These are phyloP conservation scores for Trachelus iudaicus DNA, from an alignment of 2,888 invertebrate genomes.

Conservation along the genomic window DNA sequence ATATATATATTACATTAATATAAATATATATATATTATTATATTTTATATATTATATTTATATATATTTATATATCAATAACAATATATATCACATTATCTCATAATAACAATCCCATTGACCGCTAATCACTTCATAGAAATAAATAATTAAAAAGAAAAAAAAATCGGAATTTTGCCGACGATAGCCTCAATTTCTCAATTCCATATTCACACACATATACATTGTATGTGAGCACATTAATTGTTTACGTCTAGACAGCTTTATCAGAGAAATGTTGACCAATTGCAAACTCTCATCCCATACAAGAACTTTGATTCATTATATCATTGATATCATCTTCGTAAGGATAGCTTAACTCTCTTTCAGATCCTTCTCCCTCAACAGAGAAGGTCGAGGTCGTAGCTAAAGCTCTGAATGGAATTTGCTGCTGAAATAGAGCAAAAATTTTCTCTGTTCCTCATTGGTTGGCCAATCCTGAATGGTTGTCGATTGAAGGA, in stretches of 20 bases:
- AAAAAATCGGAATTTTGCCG: neutral
- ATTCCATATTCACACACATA: neutral
- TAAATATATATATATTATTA: neutral
- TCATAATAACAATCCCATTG: neutral
- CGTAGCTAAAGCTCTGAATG: neutral
- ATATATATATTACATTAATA: neutral
- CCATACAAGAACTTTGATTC: neutral
- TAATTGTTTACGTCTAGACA: neutral
- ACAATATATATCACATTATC: neutral
- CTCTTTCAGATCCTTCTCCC: neutral
- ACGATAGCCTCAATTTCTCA: neutral
- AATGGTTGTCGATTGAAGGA: slow-evolving; percentile 17
- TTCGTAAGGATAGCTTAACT: neutral
- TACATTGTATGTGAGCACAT: neutral
- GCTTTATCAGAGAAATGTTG: neutral
- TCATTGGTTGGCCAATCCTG: slow-evolving; percentile 16
- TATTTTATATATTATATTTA: neutral
- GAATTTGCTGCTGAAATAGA: neutral
- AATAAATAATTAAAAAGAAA: neutral
- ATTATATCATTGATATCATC: neutral
- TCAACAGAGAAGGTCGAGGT: neutral
- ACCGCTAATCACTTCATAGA: too few species aligned
- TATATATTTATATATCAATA: neutral
- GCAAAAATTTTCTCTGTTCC: neutral
- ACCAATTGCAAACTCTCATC: neutral